Percentiles rank a stretch among this genome's conserved stretches.
Conservation (phyloP, 64 coral and sea anemone species). For the Stichodactyla mertensii region DNA sequence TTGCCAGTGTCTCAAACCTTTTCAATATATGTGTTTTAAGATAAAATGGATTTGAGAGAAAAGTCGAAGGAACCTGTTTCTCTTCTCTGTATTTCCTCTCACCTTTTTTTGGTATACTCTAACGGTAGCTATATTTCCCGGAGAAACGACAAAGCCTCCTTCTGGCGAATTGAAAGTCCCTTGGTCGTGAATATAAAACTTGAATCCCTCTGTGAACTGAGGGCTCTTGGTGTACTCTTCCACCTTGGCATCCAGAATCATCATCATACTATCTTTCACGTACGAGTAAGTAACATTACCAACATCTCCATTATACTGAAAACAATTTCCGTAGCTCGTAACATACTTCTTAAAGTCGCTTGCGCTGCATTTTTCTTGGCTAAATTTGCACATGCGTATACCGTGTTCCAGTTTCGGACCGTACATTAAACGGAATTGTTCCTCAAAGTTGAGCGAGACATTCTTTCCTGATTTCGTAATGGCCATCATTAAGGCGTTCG, state of each 20-base stretch:
- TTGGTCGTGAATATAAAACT: conserved; percentile 37
- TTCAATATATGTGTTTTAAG: no score
- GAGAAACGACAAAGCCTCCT: background rate
- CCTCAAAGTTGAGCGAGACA: conserved; percentile 24
- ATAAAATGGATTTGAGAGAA: no score
- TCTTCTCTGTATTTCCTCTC: background rate
- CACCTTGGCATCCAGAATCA: conserved; percentile 41
- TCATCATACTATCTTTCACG: background rate
- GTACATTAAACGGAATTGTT: conserved; percentile 19
- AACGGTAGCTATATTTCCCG: background rate
- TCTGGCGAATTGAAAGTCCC: background rate
- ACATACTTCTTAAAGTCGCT: conserved; percentile 24
- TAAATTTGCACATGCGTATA: conserved; percentile 22
- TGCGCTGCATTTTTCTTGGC: conserved; percentile 2
- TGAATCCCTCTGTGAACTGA: conserved; percentile 30
- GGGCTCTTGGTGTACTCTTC: conserved; percentile 23
- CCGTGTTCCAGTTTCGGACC: conserved; percentile 31
- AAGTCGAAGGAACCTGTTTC: no score
- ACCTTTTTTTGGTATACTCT: conserved; percentile 3
- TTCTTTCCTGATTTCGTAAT: background rate
- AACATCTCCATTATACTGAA: conserved; percentile 33
- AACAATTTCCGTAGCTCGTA: conserved; percentile 32
- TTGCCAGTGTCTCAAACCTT: no score
- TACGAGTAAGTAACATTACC: background rate
- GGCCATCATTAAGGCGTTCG: background rate